Percentiles rank a stretch among this genome's conserved stretches.
Evolutionary conservation across 2,797 vertebrate species (phyloP).

Genomic region (Gambusia yucatana): DNA sequence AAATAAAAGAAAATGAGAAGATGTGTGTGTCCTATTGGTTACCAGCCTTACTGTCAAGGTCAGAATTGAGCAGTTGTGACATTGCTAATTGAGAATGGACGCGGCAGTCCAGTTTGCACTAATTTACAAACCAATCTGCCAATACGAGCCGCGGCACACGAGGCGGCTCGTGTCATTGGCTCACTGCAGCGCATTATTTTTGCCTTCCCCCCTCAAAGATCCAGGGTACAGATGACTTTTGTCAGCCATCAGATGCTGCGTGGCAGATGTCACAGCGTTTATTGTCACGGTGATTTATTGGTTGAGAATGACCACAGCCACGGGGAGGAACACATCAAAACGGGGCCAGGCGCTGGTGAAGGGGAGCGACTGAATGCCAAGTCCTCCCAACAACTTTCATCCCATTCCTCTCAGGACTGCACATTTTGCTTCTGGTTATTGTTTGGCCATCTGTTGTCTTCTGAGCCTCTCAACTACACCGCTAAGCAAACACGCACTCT

Average conservation of each 20-base stretch:
- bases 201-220: conserved; percentile 61
- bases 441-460: conserved; percentile 79
- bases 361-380: conserved; percentile 58
- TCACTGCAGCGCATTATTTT: conserved; percentile 54
- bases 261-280: conserved; percentile 80
- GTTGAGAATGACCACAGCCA: conserved; percentile 68
- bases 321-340: conserved; percentile 71
- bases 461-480: conserved; percentile 45
- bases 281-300: conserved; percentile 81
- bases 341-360: conserved; percentile 45
- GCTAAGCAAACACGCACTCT: conserved; percentile 59
- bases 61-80: conserved; percentile 47
- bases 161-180: conserved; percentile 42
- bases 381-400: conserved; percentile 68
- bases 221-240: conserved; percentile 74
- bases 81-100: conserved; percentile 47
- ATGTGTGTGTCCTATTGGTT: neutral
- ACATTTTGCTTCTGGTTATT: conserved; percentile 76
- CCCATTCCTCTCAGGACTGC: conserved; percentile 53
- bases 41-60: conserved; percentile 52
- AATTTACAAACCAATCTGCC: conserved; percentile 55
- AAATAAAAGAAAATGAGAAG: neutral
- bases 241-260: conserved; percentile 79
- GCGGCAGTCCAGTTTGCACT: conserved; percentile 50
- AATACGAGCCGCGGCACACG: conserved; percentile 29